Base-by-base conservation (phyloP, 2,888 invertebrate species). In the Caenorhabditis sp. region DNA sequence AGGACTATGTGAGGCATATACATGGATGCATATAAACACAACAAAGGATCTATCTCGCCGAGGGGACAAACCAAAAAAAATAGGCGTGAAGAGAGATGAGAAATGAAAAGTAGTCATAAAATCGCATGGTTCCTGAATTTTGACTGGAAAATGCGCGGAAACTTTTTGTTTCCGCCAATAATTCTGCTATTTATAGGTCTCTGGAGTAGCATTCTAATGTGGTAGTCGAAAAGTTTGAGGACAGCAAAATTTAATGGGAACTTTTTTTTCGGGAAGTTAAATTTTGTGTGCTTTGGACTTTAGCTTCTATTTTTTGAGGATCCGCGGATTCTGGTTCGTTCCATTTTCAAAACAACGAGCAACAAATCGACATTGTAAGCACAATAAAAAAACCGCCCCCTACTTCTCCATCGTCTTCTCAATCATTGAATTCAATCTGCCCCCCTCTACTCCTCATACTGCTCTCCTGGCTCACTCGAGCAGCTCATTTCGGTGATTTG, bases 391-490 rank as follows among this genome's bases (percentile, higher is more conserved):
- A 10, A 10, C 16, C 54, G 7, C 22, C 16, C 54, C 12, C 54
- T 28, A 7, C 47, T 64, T 7, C 44, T 44, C 16, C 14, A 5
- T 14, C n/a, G 5, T 19, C 14, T 54, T 22, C 47, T 70, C 70
- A 70, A 70, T 70, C 70, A 58, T 70, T 26, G 70, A 70, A 70
- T 70, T 70, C 70, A 70, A 70, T 70, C 70, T 70, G 38, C 47
- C 24, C 44, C 41, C 26, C 28, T 7, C 10, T 19, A 8, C 47
- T 44, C 14, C 44, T 14, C 14, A 44, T 14, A 35, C n/a, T 35
- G 59, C 16, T 16, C 19, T 31, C 16, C 58, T 16, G 44, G 49
- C 64, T 66, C 64, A 66, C 64, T 66, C 64, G 58, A 58, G 70
- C 70, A 58, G 58, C 70, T 58, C 70, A 70, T 58, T 70, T 70